These are phyloP conservation scores for Muscicapa adusta DNA, from an alignment of 2,113 vertebrate genomes.

Conservation along the genomic window DNA sequence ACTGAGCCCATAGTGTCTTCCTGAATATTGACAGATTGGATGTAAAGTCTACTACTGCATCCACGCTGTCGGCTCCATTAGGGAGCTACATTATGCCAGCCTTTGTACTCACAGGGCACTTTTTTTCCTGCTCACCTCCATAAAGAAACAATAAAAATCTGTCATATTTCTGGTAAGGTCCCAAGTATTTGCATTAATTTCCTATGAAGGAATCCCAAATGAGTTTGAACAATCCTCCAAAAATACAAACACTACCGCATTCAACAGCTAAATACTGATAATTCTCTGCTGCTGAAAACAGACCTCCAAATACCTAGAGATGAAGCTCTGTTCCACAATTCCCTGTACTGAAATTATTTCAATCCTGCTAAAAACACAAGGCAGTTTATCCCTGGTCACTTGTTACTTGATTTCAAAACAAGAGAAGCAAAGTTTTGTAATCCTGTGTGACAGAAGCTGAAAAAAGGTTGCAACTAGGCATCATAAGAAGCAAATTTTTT, in stretches of 20 bases:
- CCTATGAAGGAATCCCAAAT: not conserved
- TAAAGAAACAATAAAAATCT: not conserved
- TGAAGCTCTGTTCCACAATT: not conserved
- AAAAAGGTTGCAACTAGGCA: not conserved
- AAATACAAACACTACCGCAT: not conserved
- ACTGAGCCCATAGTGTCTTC: not conserved
- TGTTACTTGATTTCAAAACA: not conserved
- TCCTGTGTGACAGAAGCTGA: not conserved
- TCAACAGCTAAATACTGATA: not conserved
- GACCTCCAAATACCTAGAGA: not conserved
- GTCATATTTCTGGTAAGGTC: not conserved
- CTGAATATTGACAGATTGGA: not conserved
- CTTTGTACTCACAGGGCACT: not conserved
- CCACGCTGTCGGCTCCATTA: accelerated
- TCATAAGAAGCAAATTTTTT: not conserved
- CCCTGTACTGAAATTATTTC: not conserved
- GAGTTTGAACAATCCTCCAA: not conserved
- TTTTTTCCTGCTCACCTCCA: not conserved
- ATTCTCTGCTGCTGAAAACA: not conserved
- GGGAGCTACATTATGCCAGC: not conserved
- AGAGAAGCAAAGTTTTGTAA: not conserved
- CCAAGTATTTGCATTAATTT: not conserved
- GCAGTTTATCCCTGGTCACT: not conserved
- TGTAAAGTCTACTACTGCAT: not conserved
- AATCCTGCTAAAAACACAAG: not conserved